These are phyloP conservation scores for Xerus rutilus DNA, from an alignment of 2,797 vertebrate genomes.

Conservation along the genomic window DNA sequence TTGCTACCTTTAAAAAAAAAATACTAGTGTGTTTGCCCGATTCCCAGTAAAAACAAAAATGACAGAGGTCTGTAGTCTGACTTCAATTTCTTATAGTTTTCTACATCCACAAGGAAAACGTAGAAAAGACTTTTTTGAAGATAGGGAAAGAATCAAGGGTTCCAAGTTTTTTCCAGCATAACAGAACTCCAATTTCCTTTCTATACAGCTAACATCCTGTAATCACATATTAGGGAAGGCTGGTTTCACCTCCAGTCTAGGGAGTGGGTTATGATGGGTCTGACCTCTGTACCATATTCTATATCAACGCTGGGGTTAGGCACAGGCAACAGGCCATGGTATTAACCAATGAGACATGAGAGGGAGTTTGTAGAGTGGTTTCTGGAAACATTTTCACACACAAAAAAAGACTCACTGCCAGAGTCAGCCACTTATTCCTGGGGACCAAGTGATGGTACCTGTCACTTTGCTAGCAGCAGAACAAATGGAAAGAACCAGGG, in stretches of 20 bases:
- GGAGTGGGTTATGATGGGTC: background rate
- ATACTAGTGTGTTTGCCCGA: background rate
- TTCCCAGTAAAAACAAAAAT: conserved; percentile 57
- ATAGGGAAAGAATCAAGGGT: conserved; percentile 10
- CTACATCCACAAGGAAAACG: background rate
- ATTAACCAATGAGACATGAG: background rate
- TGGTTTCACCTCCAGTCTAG: background rate
- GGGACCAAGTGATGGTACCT: background rate
- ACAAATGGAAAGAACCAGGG: background rate
- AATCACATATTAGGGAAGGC: background rate
- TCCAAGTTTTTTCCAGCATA: background rate
- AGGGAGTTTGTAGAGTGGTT: background rate
- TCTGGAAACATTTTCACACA: background rate
- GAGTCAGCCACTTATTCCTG: background rate
- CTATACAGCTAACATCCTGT: background rate
- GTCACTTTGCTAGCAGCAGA: background rate
- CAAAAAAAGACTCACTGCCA: background rate
- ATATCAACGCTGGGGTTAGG: background rate
- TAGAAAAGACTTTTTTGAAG: background rate
- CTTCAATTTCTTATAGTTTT: conserved; percentile 33
- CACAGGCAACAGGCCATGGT: background rate
- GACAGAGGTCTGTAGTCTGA: conserved; percentile 29
- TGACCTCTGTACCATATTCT: background rate
- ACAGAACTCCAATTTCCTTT: background rate
- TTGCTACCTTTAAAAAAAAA: background rate